Evolutionary conservation across 1,140 invertebrate species (phyloP), one percentile per base, ranked within the genome.

Genomic region (Leptopilina boulardi): DNA sequence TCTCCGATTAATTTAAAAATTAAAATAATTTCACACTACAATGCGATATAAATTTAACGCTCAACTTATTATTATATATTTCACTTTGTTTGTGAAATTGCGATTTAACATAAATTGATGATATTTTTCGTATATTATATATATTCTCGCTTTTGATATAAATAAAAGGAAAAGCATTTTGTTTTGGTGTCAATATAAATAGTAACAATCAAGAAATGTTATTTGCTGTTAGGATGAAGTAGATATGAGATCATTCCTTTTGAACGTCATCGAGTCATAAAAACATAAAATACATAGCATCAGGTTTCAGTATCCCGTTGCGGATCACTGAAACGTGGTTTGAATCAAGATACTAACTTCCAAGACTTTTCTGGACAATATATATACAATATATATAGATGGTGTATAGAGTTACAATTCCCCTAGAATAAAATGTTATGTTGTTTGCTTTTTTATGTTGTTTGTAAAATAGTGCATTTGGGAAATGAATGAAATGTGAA

Each of bases 191-290:
- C 59, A n/a, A 66, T 66, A 66, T n/a, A 66, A 66, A 66, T 66
- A 30, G 26, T 13, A 66, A 30, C 59, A 66, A 66, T 66, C 59
- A 66, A 30, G 26, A 66, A n/a, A 34, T 66, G 59, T n/a, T 66
- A 66, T 66, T 30, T 34, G 59, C 2, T 26, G 56, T 15, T 30
- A 30, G 23, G 23, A 66, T 66, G 59, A 30, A 66, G 59, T 30
- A n/a, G 21, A 59, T 59, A 13, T 59, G 59, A 34, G 78, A 80
- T 79, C 75, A 75, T 77, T 79, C 10, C 79, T 54, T 79, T 66
- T 77, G 47, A 54, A 82, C 75, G 77, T 82, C 81, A 80, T 80
- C 79, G 81, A 83, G 79, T 80, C 79, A 83, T 83, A 79, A 80
- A 80, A 70, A 77, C 77, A 83, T 83, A 79, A 80, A 80, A 70